Percentiles rank a stretch among this genome's conserved stretches.
Conservation (phyloP, 2,888 invertebrate species). For the Siphonodentalium dalli region DNA sequence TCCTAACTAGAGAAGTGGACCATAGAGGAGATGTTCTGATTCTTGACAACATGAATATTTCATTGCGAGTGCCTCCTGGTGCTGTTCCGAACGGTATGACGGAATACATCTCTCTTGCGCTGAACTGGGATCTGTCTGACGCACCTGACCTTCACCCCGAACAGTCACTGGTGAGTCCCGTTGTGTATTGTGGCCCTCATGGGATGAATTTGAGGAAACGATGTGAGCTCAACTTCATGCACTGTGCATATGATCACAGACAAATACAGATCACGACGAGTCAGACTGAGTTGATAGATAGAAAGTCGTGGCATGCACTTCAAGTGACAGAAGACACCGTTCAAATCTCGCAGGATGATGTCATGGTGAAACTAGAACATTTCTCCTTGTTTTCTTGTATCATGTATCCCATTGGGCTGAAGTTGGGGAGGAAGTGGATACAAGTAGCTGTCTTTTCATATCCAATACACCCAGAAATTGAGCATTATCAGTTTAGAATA, state of each 20-base stretch:
- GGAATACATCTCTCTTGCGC: constrained; percentile 32
- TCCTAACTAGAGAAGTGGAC: constrained; percentile 30
- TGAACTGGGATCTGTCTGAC: constrained; percentile 44
- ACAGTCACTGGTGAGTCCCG: constrained; percentile 41
- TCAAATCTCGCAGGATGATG: constrained; percentile 26
- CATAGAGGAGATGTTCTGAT: constrained; percentile 31
- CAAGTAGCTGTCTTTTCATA: constrained; percentile 41
- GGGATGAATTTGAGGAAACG: constrained; percentile 35
- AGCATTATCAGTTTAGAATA: constrained; percentile 39
- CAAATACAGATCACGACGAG: constrained; percentile 38
- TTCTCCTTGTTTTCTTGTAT: constrained; percentile 40
- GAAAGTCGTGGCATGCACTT: constrained; percentile 31
- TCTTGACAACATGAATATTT: constrained; percentile 44
- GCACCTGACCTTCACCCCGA: constrained; percentile 33
- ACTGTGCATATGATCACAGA: constrained; percentile 39
- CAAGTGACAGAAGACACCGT: constrained; percentile 16
- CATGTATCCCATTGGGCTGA: constrained; percentile 24
- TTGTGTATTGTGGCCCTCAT: constrained; percentile 44
- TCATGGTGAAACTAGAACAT: constrained; percentile 32
- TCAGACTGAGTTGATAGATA: constrained; percentile 32
- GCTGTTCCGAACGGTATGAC: constrained; percentile 27
- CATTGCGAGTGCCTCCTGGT: constrained; percentile 34
- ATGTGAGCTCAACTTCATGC: constrained; percentile 34
- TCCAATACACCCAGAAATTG: constrained; percentile 28
- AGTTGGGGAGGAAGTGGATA: constrained; percentile 37